These are phyloP conservation scores for Globodera ellingtonae DNA, from an alignment of 1,140 invertebrate species.

Conservation along the genomic window DNA sequence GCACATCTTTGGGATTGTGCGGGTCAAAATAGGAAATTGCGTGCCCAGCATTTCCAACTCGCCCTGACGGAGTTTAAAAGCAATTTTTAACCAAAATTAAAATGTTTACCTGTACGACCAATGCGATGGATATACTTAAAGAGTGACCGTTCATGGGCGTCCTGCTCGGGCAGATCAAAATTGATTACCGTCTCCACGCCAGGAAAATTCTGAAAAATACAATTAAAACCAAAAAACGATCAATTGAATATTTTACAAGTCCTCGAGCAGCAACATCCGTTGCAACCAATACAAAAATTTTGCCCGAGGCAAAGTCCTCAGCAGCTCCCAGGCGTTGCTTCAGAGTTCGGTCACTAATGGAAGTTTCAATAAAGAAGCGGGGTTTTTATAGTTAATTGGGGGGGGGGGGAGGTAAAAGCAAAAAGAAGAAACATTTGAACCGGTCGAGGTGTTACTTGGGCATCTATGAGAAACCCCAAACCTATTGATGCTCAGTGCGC, in stretches of 20 bases:
- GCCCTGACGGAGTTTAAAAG: neutral
- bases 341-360: constrained; percentile 38
- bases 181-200: constrained; percentile 71
- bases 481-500: constrained; percentile 20
- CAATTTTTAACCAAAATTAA: constrained; percentile 3
- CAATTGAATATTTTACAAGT: constrained; percentile 12
- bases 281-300: constrained; percentile 34
- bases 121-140: constrained; percentile 41
- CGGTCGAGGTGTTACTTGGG: too few relatives aligned
- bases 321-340: constrained; percentile 36
- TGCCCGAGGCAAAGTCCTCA: constrained; percentile 21
- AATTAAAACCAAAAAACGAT: constrained; percentile 14
- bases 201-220: constrained; percentile 40
- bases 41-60: constrained; percentile 10
- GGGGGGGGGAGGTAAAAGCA: too few relatives aligned
- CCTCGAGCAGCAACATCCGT: constrained; percentile 39
- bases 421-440: too few relatives aligned
- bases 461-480: neutral
- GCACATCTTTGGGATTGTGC: neutral
- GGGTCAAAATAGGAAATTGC: constrained; percentile 30
- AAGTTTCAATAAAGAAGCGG: neutral
- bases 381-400: neutral
- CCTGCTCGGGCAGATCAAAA: constrained; percentile 77
- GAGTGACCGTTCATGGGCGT: neutral
- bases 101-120: constrained; percentile 32